Evolutionary conservation across 2,797 vertebrate genomes (phyloP).

Genomic region (Crax fasciolata): DNA sequence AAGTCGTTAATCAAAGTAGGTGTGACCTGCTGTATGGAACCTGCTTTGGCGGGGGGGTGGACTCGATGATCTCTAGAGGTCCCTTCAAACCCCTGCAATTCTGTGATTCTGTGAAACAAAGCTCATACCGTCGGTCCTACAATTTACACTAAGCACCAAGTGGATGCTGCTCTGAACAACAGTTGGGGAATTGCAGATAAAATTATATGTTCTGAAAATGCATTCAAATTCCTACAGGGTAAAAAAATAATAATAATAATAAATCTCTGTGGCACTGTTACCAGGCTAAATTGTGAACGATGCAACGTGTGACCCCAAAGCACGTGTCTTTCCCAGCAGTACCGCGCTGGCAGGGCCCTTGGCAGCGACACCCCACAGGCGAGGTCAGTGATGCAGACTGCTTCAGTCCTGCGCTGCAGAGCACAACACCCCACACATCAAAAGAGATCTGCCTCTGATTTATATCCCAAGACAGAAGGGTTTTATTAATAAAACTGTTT

Average conservation of each 20-base stretch:
- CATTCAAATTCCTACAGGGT: not conserved
- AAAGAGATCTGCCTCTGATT: conserved; percentile 28
- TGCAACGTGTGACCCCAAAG: conserved; percentile 30
- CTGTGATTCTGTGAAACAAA: not conserved
- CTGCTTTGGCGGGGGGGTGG: no score
- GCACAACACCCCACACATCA: conserved; percentile 53
- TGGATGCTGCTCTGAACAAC: not conserved
- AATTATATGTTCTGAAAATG: not conserved
- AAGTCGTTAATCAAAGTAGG: not conserved
- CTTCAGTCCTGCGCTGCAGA: conserved; percentile 1
- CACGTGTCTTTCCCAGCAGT: not conserved
- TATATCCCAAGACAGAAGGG: conserved; percentile 38
- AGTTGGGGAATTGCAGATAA: not conserved
- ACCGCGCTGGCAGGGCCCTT: not conserved
- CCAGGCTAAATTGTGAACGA: conserved; percentile 34
- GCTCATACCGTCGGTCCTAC: not conserved
- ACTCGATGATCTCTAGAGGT: no score
- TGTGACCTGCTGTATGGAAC: no score
- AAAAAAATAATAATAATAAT: not conserved
- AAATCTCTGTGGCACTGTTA: not conserved
- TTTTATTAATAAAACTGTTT: conserved; percentile 73
- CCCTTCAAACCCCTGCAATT: no score
- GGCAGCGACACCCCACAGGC: not conserved
- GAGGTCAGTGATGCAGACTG: not conserved
- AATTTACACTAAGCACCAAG: not conserved